These are phyloP conservation scores for Yasuhikotakia modesta DNA, from an alignment of 2,797 vertebrate genomes.

Conservation along the genomic window DNA sequence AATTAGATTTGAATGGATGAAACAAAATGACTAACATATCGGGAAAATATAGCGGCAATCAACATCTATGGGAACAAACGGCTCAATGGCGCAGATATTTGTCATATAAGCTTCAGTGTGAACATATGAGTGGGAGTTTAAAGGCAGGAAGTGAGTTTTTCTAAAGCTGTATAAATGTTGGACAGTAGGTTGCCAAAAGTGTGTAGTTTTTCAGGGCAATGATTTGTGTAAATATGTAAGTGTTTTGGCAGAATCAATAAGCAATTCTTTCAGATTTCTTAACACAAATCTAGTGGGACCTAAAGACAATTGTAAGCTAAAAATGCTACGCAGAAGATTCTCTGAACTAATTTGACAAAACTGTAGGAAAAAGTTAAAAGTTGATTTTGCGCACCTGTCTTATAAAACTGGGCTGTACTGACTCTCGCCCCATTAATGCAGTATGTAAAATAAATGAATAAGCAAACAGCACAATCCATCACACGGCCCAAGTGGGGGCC, in stretches of 20 bases:
- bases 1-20: not conserved
- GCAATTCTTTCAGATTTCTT: too few relatives aligned
- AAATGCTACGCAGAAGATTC: not conserved
- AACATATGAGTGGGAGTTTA: not conserved
- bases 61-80: too few relatives aligned
- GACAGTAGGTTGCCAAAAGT: too few relatives aligned
- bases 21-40: not conserved
- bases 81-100: not conserved
- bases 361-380: not conserved
- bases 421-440: slow-evolving; percentile 53
- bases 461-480: slow-evolving; percentile 70
- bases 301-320: not conserved
- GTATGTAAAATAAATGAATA: slow-evolving; percentile 64
- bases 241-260: not conserved
- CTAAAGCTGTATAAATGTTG: not conserved
- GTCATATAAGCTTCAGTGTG: not conserved
- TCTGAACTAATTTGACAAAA: not conserved
- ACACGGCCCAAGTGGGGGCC: slow-evolving; percentile 38
- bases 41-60: not conserved
- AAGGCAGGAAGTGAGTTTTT: not conserved
- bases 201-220: too few relatives aligned
- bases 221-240: not conserved
- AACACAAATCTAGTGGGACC: too few relatives aligned
- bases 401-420: slow-evolving; percentile 23
- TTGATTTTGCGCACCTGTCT: too few relatives aligned